Conservation (phyloP, 2,888 invertebrate species). For the Meghimatium bilineatum region DNA sequence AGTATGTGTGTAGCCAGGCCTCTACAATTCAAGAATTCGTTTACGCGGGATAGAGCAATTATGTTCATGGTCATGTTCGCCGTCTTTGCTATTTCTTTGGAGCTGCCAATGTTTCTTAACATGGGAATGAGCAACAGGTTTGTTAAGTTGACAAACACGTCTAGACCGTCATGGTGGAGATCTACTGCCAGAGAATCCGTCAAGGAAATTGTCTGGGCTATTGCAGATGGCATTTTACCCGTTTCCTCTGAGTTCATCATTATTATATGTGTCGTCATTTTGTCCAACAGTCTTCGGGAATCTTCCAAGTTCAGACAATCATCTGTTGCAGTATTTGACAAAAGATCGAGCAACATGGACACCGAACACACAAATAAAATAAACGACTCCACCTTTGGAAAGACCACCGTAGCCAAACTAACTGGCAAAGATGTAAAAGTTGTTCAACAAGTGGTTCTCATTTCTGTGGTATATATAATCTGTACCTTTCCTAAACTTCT, state of each 20-base stretch:
- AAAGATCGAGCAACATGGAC: background rate
- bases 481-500: constrained; percentile 4
- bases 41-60: background rate
- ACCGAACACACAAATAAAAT: background rate
- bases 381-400: background rate
- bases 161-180: background rate
- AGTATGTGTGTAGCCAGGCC: constrained; percentile 10
- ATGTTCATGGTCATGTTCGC: background rate
- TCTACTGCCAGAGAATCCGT: background rate
- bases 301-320: constrained; percentile 24
- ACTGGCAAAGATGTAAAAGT: background rate
- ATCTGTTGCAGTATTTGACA: background rate
- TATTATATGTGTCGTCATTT: constrained; percentile 21
- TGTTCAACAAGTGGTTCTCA: background rate
- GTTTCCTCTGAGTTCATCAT: background rate
- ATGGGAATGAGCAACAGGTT: constrained; percentile 6
- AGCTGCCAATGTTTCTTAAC: background rate
- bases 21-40: background rate
- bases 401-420: background rate
- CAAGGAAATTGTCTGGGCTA: background rate
- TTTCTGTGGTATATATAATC: background rate
- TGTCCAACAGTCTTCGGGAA: constrained; percentile 18
- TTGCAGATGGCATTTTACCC: background rate
- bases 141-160: background rate
- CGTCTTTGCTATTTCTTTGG: background rate